Conservation (phyloP, 2,888 invertebrate genomes). For the Meganola albula region DNA sequence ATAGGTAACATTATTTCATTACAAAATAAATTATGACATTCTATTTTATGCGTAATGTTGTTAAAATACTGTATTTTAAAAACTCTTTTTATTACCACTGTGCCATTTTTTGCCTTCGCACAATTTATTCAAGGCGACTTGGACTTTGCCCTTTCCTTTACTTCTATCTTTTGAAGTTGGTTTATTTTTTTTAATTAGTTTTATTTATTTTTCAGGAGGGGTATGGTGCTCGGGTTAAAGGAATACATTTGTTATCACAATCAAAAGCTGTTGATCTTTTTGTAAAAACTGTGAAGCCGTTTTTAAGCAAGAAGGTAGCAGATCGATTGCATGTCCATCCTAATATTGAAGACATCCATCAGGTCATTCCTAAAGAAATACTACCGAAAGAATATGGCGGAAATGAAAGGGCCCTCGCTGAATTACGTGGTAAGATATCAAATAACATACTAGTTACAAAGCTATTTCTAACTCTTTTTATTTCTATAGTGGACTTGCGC, state of each 20-base stretch:
- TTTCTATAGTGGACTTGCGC: too few species aligned
- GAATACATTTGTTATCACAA: conserved; percentile 34
- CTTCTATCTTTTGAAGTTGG: too few species aligned
- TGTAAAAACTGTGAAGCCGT: conserved; percentile 33
- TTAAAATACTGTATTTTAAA: not conserved
- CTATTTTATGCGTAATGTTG: not conserved
- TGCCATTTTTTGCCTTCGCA: too few species aligned
- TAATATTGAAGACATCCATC: conserved; percentile 27
- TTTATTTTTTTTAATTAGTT: not conserved
- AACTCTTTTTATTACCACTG: not conserved
- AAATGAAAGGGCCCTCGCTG: not conserved
- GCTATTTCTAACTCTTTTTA: too few species aligned
- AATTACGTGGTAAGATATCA: conserved; percentile 2
- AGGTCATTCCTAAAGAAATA: conserved; percentile 28
- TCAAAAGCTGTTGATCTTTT: conserved; percentile 41
- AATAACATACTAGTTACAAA: too few species aligned
- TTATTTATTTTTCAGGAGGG: conserved; percentile 35
- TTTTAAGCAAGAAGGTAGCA: conserved; percentile 37
- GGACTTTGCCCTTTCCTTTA: too few species aligned
- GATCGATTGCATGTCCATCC: conserved; percentile 30
- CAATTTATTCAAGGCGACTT: too few species aligned
- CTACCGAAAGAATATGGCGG: conserved; percentile 41
- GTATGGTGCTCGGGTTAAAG: conserved; percentile 33
- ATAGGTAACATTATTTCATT: too few species aligned
- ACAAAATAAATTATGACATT: not conserved